phyloP scores from a whole-genome alignment of 37 sponge, comb jelly and placozoan species.

The Ephydatia muelleri region DNA sequence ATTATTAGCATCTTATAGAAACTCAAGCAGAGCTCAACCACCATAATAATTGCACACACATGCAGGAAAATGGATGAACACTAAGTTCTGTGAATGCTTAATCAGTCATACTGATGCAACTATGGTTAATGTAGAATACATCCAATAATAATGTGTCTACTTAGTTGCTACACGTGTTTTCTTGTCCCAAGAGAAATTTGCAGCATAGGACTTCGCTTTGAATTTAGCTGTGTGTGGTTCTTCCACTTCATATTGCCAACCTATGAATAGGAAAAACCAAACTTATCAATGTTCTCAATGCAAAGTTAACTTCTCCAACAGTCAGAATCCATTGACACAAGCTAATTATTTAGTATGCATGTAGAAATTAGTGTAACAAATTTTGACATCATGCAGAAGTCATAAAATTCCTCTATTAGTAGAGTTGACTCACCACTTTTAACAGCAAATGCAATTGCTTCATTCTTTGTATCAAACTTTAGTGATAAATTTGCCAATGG shows the following conservation, averaged over 20 bases:
- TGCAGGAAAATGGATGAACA: too few relatives aligned
- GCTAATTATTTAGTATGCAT: too few relatives aligned
- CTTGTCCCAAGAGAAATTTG: constrained; percentile 97
- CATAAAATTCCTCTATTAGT: background rate
- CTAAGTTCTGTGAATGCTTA: too few relatives aligned
- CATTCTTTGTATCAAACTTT: constrained; percentile 75
- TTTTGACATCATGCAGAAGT: too few relatives aligned
- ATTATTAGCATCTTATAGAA: too few relatives aligned
- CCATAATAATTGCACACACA: too few relatives aligned
- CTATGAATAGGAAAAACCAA: constrained; percentile 21
- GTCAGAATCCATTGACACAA: too few relatives aligned
- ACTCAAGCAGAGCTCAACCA: too few relatives aligned
- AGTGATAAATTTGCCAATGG: constrained; percentile 83
- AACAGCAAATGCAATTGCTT: constrained; percentile 87
- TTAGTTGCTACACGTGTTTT: constrained; percentile 88
- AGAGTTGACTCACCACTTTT: constrained; percentile 73
- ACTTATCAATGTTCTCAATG: too few relatives aligned
- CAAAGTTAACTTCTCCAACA: too few relatives aligned
- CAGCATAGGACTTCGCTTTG: constrained; percentile 83
- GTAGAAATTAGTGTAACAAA: too few relatives aligned
- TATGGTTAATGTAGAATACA: too few relatives aligned
- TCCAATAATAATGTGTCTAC: constrained; percentile 23
- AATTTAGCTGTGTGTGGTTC: constrained; percentile 62
- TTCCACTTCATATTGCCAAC: constrained; percentile 87
- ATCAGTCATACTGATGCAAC: background rate